Evolutionary conservation across 2,888 invertebrate species (phyloP).

Genomic region (Sinodicranocentrus sp.): DNA sequence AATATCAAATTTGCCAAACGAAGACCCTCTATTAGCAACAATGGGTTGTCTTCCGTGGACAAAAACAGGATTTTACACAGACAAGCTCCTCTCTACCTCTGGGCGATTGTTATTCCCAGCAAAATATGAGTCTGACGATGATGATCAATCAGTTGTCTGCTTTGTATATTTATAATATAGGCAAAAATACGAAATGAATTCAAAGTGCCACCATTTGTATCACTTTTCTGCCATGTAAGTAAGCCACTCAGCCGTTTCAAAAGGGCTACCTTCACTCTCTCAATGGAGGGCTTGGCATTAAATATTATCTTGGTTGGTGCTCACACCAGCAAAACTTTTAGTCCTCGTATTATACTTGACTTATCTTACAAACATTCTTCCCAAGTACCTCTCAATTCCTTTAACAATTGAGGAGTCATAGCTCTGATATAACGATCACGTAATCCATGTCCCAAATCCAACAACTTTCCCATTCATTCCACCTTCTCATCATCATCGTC

Average conservation of each 20-base stretch:
- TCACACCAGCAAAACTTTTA: no score
- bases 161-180: no score
- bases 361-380: neutral
- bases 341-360: slow-evolving; percentile 8
- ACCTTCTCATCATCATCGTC: slow-evolving; percentile 5
- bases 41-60: no score
- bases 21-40: no score
- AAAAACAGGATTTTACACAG: no score
- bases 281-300: slow-evolving; percentile 12
- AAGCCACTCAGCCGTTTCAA: neutral
- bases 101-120: no score
- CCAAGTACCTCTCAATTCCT: neutral
- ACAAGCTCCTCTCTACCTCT: no score
- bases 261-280: neutral
- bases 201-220: neutral
- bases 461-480: slow-evolving; percentile 19
- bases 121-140: no score
- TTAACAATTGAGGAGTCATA: neutral
- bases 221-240: neutral
- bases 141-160: no score
- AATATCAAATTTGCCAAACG: no score
- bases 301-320: neutral
- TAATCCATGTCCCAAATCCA: slow-evolving; percentile 30
- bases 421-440: neutral
- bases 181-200: neutral